Base-by-base conservation (phyloP, 2,888 invertebrate species). In the Drosophila dives region DNA sequence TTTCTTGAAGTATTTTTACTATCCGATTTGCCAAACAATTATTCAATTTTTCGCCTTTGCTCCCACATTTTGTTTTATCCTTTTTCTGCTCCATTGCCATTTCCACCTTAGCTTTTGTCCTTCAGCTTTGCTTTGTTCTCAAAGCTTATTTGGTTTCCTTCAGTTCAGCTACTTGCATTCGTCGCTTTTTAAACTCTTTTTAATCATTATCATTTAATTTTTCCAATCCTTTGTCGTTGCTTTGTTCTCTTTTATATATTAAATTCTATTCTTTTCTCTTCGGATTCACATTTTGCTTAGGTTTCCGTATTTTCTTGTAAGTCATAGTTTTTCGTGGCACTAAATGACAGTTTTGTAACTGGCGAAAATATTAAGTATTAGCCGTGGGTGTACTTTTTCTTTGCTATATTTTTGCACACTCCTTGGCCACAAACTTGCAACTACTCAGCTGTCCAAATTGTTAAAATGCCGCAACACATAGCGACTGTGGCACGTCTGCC, bases 381-480 rank as follows among this genome's bases (percentile, higher is more conserved):
- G 76, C 61, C 68, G 54, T 26, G 3, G 20, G 20, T 58, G 62
- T 48, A 66, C 53, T 42, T 50, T 29, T 51, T 12, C n/a, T 6
- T 32, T 38, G 58, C 40, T 55, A 50, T 49, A 49, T 45, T 56
- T 48, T 12, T 17, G 48, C 33, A 29, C 32, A 49, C 40, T 20
- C 32, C 48, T 33, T 36, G 42, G 11, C 50, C 60, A 34, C 56
- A 45, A 54, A 42, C 60, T 54, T 38, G 32, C 49, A 49, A 49
- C 55, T 36, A 40, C 38, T 36, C 26, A 59, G 29, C 56, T 81
- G 73, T 65, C 59, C 59, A 82, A 85, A 77, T 78, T 87, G 82
- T 74, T 70, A 78, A 82, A 86, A 81, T 80, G 73, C 80, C 75
- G 69, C 87, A 86, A 81, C 77, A 76, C 77, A 85, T 80, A 77